phyloP scores from a whole-genome alignment of 1,140 invertebrate genomes.

The Diachasmimorpha longicaudata region DNA sequence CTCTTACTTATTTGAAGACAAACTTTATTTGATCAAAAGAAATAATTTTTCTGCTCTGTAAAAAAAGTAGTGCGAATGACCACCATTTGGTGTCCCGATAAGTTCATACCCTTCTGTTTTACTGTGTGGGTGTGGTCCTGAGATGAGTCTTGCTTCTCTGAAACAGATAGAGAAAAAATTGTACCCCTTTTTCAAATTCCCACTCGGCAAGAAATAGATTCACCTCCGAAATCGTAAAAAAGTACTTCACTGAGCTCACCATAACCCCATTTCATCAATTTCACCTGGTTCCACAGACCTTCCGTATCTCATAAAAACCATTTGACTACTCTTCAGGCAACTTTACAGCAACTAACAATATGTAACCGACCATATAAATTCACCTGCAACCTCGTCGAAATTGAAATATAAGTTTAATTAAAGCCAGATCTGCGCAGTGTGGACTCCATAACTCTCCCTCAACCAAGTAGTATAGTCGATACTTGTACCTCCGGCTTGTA shows the following conservation, averaged over 20 bases:
- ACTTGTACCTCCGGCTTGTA: constrained; percentile 29
- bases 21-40: too few relatives aligned
- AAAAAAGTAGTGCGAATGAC: too few relatives aligned
- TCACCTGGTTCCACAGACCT: neutral
- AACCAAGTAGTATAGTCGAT: neutral
- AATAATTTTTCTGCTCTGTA: too few relatives aligned
- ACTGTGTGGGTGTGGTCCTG: too few relatives aligned
- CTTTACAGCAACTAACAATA: neutral
- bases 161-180: neutral
- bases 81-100: too few relatives aligned
- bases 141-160: too few relatives aligned
- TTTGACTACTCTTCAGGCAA: neutral
- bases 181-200: neutral
- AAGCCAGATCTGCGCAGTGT: constrained; percentile 32
- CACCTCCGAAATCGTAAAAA: neutral
- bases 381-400: constrained; percentile 22
- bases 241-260: neutral
- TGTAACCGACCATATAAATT: neutral
- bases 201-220: neutral
- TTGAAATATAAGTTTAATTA: constrained; percentile 52
- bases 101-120: too few relatives aligned
- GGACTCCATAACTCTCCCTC: constrained; percentile 14
- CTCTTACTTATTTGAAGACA: too few relatives aligned
- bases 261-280: neutral
- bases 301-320: neutral